Evolutionary conservation across 2,888 invertebrate genomes (phyloP).

Genomic region (Augiades crinisus): DNA sequence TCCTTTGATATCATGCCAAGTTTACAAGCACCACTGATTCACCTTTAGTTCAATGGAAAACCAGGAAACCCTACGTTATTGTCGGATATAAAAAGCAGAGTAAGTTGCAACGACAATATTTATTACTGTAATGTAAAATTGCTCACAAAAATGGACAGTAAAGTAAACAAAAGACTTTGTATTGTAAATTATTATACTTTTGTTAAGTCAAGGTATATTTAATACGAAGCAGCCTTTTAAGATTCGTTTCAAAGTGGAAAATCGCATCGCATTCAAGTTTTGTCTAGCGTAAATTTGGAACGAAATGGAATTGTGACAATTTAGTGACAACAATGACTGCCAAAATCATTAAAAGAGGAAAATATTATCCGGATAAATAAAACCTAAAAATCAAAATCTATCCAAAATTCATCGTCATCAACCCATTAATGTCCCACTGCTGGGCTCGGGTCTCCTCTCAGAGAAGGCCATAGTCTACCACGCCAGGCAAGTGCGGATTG

Average conservation of each 20-base stretch:
- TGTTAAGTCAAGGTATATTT: background rate
- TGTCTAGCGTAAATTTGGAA: too few species aligned
- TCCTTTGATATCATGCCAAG: conserved; percentile 22
- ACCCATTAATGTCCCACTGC: too few species aligned
- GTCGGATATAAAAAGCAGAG: background rate
- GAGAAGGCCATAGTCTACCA: too few species aligned
- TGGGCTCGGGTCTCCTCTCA: too few species aligned
- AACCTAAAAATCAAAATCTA: too few species aligned
- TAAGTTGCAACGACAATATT: background rate
- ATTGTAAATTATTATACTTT: background rate
- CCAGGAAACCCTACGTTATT: too few species aligned
- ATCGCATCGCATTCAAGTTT: background rate
- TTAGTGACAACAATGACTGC: background rate
- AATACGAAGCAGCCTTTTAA: background rate
- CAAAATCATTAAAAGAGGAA: too few species aligned
- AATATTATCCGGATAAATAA: background rate
- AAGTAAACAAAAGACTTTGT: background rate
- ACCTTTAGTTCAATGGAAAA: background rate
- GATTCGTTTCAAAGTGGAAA: background rate
- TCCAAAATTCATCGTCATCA: too few species aligned
- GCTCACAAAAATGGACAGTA: background rate
- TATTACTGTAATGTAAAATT: background rate
- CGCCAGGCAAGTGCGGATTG: too few species aligned
- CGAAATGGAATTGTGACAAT: background rate
- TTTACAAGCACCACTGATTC: conserved; percentile 3